These are phyloP conservation scores for Caenorhabditis inopinata DNA, from an alignment of 1,140 invertebrate species.

Conservation along the genomic window DNA sequence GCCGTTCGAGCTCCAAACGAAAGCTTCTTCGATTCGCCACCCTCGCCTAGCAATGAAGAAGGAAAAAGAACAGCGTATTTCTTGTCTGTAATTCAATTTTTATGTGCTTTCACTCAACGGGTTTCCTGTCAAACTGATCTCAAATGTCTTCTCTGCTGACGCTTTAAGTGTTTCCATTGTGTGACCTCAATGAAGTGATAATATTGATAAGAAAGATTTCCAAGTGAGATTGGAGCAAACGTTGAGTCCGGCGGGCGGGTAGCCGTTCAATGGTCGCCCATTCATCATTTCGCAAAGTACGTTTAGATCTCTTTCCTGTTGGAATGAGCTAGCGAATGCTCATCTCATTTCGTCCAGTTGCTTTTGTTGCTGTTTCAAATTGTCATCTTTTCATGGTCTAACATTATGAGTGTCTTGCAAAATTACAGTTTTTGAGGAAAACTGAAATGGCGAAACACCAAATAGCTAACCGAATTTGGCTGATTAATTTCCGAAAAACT, in stretches of 20 bases:
- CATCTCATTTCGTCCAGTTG: background rate
- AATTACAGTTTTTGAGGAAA: too few species aligned
- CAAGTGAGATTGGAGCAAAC: background rate
- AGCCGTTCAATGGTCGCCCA: slow-evolving; percentile 12
- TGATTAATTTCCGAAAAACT: too few species aligned
- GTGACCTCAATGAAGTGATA: slow-evolving; percentile 10
- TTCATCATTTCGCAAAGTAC: slow-evolving; percentile 13
- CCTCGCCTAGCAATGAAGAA: too few species aligned
- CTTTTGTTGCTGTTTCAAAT: slow-evolving; percentile 5
- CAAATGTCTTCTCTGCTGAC: too few species aligned
- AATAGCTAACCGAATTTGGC: too few species aligned
- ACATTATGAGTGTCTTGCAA: too few species aligned
- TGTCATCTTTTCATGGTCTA: background rate
- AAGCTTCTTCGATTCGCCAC: slow-evolving; percentile 23
- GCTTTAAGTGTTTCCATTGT: background rate
- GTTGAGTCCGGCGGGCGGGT: background rate
- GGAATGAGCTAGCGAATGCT: slow-evolving; percentile 6
- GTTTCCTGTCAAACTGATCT: background rate
- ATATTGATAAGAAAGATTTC: background rate
- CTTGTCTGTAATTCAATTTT: background rate
- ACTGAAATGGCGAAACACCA: too few species aligned
- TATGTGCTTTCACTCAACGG: background rate
- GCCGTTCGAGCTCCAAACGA: slow-evolving; percentile 15
- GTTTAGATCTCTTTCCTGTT: background rate
- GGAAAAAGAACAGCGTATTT: background rate